Evolutionary conservation across 35 echinoderm and acorn worm genomes (phyloP).

Genomic region (Heliocidaris erythrogramma): DNA sequence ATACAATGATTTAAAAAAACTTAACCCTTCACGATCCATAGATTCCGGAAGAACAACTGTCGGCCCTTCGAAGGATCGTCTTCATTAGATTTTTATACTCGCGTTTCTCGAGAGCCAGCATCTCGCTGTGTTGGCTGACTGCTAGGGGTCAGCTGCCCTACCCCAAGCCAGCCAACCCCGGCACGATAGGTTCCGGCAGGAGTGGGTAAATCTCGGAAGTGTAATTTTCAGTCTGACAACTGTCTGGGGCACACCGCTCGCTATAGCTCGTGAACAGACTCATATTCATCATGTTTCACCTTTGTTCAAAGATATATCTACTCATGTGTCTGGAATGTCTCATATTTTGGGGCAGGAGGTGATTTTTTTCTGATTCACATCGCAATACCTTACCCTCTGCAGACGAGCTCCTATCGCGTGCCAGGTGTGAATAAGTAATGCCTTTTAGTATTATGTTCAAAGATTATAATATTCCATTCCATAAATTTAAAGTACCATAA

Average conservation of each 20-base stretch:
- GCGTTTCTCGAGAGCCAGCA: neutral
- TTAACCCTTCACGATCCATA: neutral
- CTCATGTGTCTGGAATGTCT: neutral
- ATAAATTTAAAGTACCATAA: neutral
- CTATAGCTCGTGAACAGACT: neutral
- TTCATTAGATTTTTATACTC: neutral
- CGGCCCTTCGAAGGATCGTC: neutral
- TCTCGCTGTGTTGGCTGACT: neutral
- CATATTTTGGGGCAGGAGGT: neutral
- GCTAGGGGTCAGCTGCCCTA: neutral
- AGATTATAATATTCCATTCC: neutral
- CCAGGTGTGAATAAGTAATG: too few species aligned
- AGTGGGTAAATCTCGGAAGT: conserved; percentile 23
- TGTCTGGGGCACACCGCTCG: neutral
- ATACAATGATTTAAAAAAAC: neutral
- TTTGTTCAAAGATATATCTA: neutral
- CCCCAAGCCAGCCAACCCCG: neutral
- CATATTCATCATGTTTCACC: neutral
- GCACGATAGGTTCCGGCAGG: conserved; percentile 26
- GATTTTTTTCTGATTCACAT: too few species aligned
- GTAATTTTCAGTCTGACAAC: neutral
- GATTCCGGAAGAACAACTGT: neutral
- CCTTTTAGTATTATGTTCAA: too few species aligned
- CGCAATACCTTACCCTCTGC: too few species aligned
- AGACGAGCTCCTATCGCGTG: too few species aligned